phyloP scores from a whole-genome alignment of 2,888 invertebrate genomes.

The Tineola bisselliella region DNA sequence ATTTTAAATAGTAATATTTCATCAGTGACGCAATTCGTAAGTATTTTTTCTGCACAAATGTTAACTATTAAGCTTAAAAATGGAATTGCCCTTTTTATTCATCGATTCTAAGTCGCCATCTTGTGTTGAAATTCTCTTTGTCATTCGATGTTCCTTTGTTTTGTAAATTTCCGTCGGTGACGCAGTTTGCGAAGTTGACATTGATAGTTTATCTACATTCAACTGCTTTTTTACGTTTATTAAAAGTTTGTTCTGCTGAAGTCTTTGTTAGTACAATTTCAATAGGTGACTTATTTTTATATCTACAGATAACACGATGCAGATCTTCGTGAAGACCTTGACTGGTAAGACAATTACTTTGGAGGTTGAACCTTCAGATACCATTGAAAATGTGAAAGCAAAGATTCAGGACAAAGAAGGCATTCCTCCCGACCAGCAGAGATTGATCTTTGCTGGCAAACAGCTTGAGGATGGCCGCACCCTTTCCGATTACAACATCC shows the following conservation, averaged over 20 bases:
- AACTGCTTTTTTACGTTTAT: neutral
- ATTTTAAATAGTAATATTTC: neutral
- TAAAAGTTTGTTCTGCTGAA: neutral
- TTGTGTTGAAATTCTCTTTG: neutral
- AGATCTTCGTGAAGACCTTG: slow-evolving; percentile 41
- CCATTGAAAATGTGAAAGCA: slow-evolving; percentile 48
- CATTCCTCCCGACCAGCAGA: slow-evolving; percentile 46
- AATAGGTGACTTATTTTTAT: neutral
- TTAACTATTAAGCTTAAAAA: neutral
- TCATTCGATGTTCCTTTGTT: neutral
- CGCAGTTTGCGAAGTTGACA: neutral
- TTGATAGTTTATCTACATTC: neutral
- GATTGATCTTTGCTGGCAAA: slow-evolving; percentile 45
- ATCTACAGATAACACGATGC: slow-evolving; percentile 26
- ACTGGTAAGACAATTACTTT: slow-evolving; percentile 41
- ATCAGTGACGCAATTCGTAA: neutral
- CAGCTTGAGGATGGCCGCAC: slow-evolving; percentile 46
- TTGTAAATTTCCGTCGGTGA: neutral
- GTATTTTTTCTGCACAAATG: neutral
- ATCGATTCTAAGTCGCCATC: neutral
- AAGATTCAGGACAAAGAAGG: slow-evolving; percentile 50
- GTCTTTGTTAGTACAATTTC: neutral
- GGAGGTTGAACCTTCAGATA: slow-evolving; percentile 43
- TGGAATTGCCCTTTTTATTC: neutral
- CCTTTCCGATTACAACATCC: slow-evolving; percentile 46